Base-by-base conservation (phyloP, 2,797 vertebrate species). In the Sarcophilus harrisii region DNA sequence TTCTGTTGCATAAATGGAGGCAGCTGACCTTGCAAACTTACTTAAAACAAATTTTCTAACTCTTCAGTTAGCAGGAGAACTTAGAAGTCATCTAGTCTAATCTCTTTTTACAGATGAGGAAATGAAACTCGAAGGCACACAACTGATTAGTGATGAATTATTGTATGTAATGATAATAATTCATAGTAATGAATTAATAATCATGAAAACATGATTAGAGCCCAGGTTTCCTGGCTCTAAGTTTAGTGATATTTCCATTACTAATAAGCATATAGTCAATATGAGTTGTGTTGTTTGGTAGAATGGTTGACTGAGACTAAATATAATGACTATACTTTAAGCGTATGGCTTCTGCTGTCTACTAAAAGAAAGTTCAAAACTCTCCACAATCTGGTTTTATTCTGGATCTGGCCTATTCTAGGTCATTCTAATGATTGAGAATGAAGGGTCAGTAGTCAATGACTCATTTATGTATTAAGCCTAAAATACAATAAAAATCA, bases 271-370 rank as follows among this genome's bases (percentile, higher is more conserved):
- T 24, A 54, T 87, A 52, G 6, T 73, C 91, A 1, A 3, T 30
- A 32, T 60, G n/a, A 94, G 57, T 58, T 1, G 11, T 55, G 27
- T 24, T 89, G 49, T 9, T 60, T 30, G 0, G 38, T 6, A n/a
- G 52, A 27, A 14, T 62, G 29, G 92, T 94, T 95, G 93, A 91
- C 14, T 73, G 94, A 57, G 94, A 58, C 62, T 87, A 13, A 89
- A 57, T 62, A 38, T n/a, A 62, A 62, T 54, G 59, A 32, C 27
- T 5, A 18, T 0, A 2, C 11, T 66, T 91, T 55, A 24, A 87
- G 90, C 11, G 16, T 60, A 57, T 11, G 27, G 60, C 81, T 94
- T 52, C n/a, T n/a, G 18, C 59, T 62, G 16, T 38, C 66, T 73
- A 73, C n/a, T 59, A 73, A 73, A 60, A 73, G 16, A 38, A n/a